Percentiles rank a stretch among this genome's conserved stretches.
Evolutionary conservation across 2,797 vertebrate species (phyloP).

Genomic region (Catharus ustulatus): DNA sequence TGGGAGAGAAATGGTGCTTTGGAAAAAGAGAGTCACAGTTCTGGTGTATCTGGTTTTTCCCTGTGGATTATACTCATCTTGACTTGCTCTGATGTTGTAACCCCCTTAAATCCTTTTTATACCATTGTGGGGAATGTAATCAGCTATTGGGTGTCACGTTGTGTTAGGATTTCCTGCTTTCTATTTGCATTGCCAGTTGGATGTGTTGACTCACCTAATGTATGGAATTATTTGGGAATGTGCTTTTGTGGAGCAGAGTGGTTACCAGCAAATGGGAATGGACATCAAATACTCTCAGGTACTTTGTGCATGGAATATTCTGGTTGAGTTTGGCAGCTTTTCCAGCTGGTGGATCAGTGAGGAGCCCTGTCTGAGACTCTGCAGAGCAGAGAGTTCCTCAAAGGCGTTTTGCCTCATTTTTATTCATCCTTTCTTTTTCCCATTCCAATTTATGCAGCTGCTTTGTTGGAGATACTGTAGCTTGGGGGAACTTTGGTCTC

Average conservation of each 20-base stretch:
- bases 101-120: neutral
- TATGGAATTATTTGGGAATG: neutral
- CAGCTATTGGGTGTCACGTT: neutral
- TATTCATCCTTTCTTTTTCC: neutral
- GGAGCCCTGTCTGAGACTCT: neutral
- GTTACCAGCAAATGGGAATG: neutral
- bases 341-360: neutral
- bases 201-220: neutral
- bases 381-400: neutral
- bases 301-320: neutral
- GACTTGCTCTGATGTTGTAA: neutral
- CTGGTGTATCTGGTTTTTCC: neutral
- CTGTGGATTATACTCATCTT: neutral
- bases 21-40: neutral
- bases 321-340: neutral
- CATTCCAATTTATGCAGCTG: neutral
- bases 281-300: neutral
- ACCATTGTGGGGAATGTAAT: neutral
- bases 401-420: neutral
- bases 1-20: neutral
- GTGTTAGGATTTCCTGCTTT: neutral
- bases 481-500: neutral
- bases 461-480: slow-evolving; percentile 5
- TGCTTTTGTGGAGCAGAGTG: neutral
- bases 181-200: fast-evolving